Evolutionary conservation across 2,888 invertebrate genomes (phyloP), one percentile per base, ranked within the genome.

Genomic region (Plutella xylostella): DNA sequence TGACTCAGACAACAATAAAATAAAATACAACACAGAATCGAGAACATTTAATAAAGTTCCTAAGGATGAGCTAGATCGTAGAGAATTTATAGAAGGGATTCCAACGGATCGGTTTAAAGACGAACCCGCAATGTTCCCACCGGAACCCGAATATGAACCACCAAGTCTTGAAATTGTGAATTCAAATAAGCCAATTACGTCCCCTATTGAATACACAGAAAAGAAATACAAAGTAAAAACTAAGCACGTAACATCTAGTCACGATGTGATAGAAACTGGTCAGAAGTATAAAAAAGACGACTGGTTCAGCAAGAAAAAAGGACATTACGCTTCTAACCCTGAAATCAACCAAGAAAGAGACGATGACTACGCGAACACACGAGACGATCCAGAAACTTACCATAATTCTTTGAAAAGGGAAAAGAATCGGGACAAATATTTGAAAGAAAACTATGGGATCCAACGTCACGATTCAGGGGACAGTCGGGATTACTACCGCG

Each of bases 111-210:
- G 67, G 21, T 73, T 69, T 48, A 68, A 63, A 52, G 63, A 65
- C 28, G 58, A 68, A 54, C 60, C 71, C 55, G 69, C 72, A 63
- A 53, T 70, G 47, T 82, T 84, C 56, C 75, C 87, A 55, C 74
- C 84, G 19, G 69, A 85, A 58, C 71, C 85, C 14, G 87, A 87
- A 55, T 86, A 85, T 51, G 90, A 90, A 60, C 90, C 90, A 25
- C 89, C 89, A 53, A 90, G 89, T 57, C 78, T 90, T 43, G 90
- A 90, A 58, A 89, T 77, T 0, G 85, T 1, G 85, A 88, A 68
- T 37, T 60, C 64, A 20, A 68, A 65, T 44, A 84, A 87, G 43
- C 88, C 87, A 49, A 86, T 88, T 51, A 84, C 88, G 4, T 86
- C 88, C 14, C 89, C 88, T 2, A 87, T 89, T 55, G 85, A 86